Evolutionary conservation across 1,140 invertebrate species (phyloP).

Genomic region (Chironomus tepperi): DNA sequence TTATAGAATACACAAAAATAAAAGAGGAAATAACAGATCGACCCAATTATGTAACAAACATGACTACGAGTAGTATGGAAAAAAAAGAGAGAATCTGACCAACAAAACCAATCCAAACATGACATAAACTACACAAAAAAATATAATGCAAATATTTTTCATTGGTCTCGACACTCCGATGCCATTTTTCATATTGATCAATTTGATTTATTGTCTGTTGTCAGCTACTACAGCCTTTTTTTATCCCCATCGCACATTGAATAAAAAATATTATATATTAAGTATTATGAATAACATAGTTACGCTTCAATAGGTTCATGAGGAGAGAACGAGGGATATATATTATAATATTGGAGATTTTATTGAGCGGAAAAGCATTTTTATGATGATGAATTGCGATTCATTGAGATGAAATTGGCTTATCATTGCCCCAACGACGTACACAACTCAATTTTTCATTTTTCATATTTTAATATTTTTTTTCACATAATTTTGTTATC

Average conservation of each 20-base stretch:
- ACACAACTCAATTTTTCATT: slow-evolving; percentile 13
- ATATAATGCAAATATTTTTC: slow-evolving; percentile 3
- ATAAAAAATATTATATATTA: not conserved
- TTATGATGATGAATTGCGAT: slow-evolving; percentile 13
- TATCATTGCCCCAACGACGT: not conserved
- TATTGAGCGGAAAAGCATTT: slow-evolving; percentile 12
- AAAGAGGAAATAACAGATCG: not conserved
- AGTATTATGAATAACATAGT: slow-evolving; percentile 9
- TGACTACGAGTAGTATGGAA: not conserved
- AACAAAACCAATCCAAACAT: slow-evolving; percentile 8
- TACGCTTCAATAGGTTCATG: not conserved
- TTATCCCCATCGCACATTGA: slow-evolving; percentile 2
- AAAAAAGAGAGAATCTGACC: not conserved
- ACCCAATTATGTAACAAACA: slow-evolving; percentile 8
- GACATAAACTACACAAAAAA: not conserved
- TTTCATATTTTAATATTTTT: not conserved
- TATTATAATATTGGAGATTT: not conserved
- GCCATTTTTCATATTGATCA: slow-evolving; percentile 13
- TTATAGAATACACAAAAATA: not conserved
- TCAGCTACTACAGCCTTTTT: slow-evolving; percentile 5
- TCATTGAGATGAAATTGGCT: slow-evolving; percentile 12
- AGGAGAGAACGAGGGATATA: not conserved
- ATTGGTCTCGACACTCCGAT: slow-evolving; percentile 2
- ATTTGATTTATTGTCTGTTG: slow-evolving; percentile 14
- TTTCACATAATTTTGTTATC: not conserved